Evolutionary conservation across 2,113 vertebrate species (phyloP).

Genomic region (Rutilus rutilus): DNA sequence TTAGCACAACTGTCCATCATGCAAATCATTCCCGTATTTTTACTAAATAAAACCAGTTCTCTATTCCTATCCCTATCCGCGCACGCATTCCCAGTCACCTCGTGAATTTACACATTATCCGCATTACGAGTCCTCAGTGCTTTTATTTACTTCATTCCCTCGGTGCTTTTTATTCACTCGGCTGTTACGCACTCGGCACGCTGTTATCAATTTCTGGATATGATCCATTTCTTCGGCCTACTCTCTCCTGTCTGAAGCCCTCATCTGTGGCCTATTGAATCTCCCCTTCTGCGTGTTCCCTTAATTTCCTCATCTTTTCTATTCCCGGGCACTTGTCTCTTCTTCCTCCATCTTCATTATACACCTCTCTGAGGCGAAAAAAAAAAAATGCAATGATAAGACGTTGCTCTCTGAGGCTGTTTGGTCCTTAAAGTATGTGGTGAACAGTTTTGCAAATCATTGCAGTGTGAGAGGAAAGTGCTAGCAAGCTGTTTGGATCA

Average conservation of each 20-base stretch:
- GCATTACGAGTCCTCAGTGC: background rate
- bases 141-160: conserved; percentile 16
- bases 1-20: background rate
- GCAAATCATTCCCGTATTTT: background rate
- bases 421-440: conserved; percentile 53
- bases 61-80: background rate
- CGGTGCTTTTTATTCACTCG: conserved; percentile 6
- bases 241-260: conserved; percentile 1
- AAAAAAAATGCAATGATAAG: conserved; percentile 46
- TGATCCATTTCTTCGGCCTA: background rate
- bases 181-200: background rate
- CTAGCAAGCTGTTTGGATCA: conserved; percentile 72
- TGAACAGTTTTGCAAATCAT: conserved; percentile 79
- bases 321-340: conserved; percentile 24
- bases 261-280: conserved; percentile 47
- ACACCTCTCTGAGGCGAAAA: conserved; percentile 42
- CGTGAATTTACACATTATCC: background rate
- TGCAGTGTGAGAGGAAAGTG: conserved; percentile 68
- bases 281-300: conserved; percentile 17
- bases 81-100: background rate
- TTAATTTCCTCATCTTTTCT: conserved; percentile 30
- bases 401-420: conserved; percentile 11
- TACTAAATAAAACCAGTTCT: background rate
- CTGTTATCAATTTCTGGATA: conserved; percentile 8
- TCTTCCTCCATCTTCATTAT: conserved; percentile 25